Conservation (phyloP, 2,113 vertebrate genomes). For the Ploceus nigricollis region DNA sequence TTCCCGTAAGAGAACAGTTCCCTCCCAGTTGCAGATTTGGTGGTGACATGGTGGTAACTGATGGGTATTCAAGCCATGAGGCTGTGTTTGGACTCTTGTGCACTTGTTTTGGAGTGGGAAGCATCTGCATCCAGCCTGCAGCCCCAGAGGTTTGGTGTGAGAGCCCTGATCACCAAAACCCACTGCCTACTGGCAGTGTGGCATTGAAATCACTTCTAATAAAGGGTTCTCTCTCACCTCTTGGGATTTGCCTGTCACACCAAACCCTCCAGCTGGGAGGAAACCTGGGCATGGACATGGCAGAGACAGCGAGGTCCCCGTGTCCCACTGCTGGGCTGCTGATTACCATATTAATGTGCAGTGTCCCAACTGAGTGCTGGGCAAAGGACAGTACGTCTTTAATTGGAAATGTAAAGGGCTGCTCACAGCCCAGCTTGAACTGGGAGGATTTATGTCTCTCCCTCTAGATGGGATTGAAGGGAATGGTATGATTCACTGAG, state of each 20-base stretch:
- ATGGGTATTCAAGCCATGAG: not conserved
- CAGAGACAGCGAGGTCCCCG: not conserved
- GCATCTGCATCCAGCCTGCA: not conserved
- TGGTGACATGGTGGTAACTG: not conserved
- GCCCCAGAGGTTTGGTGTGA: not conserved
- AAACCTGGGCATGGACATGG: constrained; percentile 10
- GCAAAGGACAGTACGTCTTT: constrained; percentile 70
- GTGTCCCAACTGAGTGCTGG: constrained; percentile 40
- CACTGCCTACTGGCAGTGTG: not conserved
- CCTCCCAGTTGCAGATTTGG: not conserved
- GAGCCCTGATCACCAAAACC: not conserved
- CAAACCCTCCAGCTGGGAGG: not conserved
- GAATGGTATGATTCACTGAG: constrained; percentile 75
- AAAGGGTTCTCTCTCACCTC: not conserved
- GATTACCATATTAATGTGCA: constrained; percentile 62
- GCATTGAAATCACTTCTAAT: not conserved
- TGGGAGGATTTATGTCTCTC: constrained; percentile 81
- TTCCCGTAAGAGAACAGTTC: not conserved
- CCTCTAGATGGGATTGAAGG: constrained; percentile 77
- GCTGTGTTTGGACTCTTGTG: not conserved
- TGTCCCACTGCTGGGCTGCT: not conserved
- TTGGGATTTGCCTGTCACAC: not conserved
- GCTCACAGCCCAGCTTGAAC: constrained; percentile 60
- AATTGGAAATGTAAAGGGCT: constrained; percentile 74
- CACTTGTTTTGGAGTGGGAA: not conserved